phyloP scores from a whole-genome alignment of 2,113 vertebrate species.

The Zosterops hypoxanthus region DNA sequence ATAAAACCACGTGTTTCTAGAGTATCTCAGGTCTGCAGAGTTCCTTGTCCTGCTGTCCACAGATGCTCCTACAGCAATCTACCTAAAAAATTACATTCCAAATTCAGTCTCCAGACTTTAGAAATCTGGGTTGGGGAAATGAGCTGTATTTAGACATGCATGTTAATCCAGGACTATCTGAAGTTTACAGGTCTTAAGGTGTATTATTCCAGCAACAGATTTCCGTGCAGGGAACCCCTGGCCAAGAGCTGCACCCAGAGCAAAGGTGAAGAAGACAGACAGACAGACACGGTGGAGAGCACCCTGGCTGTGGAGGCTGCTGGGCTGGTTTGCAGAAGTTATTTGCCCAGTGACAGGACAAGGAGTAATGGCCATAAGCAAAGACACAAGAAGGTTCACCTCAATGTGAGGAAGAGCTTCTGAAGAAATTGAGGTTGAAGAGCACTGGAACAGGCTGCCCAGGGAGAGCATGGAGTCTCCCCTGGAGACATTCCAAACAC shows the following conservation, averaged over 20 bases:
- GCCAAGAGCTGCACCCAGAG: neutral
- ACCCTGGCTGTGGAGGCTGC: neutral
- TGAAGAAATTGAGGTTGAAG: neutral
- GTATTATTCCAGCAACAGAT: neutral
- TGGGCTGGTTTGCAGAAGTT: neutral
- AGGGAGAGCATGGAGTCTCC: neutral
- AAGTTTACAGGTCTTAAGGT: neutral
- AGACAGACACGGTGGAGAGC: neutral
- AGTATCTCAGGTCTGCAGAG: no score
- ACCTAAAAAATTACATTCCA: neutral
- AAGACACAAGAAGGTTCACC: neutral
- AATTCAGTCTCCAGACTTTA: neutral
- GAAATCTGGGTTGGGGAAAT: neutral
- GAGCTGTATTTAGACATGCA: neutral
- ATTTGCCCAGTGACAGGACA: neutral
- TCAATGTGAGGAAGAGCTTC: neutral
- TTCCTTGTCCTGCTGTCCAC: no score
- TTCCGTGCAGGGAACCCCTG: neutral
- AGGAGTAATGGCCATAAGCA: neutral
- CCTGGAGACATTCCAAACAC: neutral
- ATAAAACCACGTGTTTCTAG: no score
- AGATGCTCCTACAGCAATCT: neutral
- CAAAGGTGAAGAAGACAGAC: neutral
- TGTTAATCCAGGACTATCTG: neutral
- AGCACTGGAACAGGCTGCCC: neutral